Conservation (phyloP, 2,888 invertebrate species). For the Apantesis nais region DNA sequence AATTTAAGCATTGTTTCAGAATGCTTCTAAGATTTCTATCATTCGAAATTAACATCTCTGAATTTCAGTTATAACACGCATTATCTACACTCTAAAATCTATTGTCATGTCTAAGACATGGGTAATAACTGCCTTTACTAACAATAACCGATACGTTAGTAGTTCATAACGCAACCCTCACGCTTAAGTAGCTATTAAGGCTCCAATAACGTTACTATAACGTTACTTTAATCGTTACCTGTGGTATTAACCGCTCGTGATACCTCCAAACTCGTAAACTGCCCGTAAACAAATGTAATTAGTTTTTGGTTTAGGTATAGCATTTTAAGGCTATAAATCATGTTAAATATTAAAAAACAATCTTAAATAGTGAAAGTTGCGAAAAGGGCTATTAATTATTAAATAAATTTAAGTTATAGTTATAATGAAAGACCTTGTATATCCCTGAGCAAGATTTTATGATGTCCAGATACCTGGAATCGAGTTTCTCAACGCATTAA, state of each 20-base stretch:
- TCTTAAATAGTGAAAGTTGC: not conserved
- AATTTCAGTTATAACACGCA: not conserved
- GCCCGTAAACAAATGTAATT: conserved; percentile 32
- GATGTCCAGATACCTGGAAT: no score
- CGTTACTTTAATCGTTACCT: conserved; percentile 27
- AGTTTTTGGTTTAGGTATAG: conserved; percentile 9
- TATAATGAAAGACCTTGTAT: no score
- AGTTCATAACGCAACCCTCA: conserved; percentile 18
- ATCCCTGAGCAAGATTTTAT: no score
- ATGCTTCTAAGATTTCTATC: not conserved
- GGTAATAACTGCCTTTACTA: conserved; percentile 20
- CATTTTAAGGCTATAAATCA: not conserved
- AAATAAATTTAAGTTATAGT: no score
- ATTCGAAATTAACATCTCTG: not conserved
- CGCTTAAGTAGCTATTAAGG: conserved; percentile 22
- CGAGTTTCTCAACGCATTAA: no score
- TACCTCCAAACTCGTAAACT: conserved; percentile 28
- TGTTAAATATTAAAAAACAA: not conserved
- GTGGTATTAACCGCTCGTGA: conserved; percentile 11
- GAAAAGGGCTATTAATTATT: not conserved
- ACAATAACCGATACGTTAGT: conserved; percentile 18
- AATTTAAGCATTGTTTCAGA: not conserved
- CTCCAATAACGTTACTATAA: conserved; percentile 20
- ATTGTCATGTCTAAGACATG: not conserved
- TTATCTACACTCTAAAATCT: not conserved